A percentile compares a stretch with the other conserved stretches of the same genome.
These are phyloP conservation scores for Tetragnatha versicolor DNA, from an alignment of 1,140 invertebrate genomes.

Conservation along the genomic window DNA sequence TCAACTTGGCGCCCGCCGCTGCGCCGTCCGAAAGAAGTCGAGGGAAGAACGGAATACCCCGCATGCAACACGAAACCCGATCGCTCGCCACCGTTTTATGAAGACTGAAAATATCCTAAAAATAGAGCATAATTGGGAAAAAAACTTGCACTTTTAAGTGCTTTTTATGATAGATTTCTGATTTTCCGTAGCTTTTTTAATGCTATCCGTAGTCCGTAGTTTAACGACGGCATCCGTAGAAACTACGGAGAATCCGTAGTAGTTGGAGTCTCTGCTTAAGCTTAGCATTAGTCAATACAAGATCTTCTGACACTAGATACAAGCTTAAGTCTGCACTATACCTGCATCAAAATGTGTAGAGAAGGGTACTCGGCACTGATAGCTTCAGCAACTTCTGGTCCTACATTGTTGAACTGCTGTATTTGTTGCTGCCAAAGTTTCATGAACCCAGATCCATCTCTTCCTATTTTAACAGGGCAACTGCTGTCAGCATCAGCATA, in stretches of 20 bases:
- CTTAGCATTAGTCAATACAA: background rate
- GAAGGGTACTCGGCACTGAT: conserved; percentile 15
- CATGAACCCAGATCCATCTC: conserved; percentile 15
- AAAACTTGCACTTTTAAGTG: too few species aligned
- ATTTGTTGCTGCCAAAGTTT: conserved; percentile 48
- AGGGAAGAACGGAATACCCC: too few species aligned
- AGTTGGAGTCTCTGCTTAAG: background rate
- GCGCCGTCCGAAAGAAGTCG: too few species aligned
- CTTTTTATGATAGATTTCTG: too few species aligned
- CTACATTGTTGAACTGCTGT: conserved; percentile 39
- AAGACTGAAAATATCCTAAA: too few species aligned
- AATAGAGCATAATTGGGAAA: too few species aligned
- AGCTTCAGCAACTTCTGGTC: conserved; percentile 40
- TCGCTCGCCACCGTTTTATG: too few species aligned
- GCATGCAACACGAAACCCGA: too few species aligned
- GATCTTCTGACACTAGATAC: background rate
- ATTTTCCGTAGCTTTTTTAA: too few species aligned
- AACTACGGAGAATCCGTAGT: background rate
- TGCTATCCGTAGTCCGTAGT: too few species aligned
- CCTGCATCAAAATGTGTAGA: conserved; percentile 5
- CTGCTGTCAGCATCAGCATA: conserved; percentile 44
- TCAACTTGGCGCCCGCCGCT: too few species aligned
- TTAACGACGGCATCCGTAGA: background rate
- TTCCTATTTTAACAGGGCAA: conserved; percentile 37
- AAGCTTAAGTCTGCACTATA: background rate